A percentile compares a stretch with the other conserved stretches of the same genome.
phyloP scores from a whole-genome alignment of 2,113 vertebrate genomes.

The Lepisosteus osseus region DNA sequence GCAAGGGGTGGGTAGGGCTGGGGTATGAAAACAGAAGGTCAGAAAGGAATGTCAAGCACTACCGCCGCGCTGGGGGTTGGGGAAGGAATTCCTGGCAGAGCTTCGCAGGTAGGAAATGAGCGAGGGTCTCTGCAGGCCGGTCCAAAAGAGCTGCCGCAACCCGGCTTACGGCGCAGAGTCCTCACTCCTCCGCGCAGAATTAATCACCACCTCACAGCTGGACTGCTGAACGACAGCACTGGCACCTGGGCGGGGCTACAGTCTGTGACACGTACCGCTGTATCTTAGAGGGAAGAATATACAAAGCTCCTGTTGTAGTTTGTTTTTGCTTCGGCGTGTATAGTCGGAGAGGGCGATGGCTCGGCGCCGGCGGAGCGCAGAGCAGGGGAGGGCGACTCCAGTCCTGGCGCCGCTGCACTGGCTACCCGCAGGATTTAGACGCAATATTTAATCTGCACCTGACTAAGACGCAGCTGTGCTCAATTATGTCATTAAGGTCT shows the following conservation, averaged over 20 bases:
- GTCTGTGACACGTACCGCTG: conserved; percentile 21
- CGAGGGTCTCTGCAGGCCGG: too few relatives aligned
- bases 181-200: conserved; percentile 14
- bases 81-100: too few relatives aligned
- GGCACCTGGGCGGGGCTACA: conserved; percentile 43
- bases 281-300: conserved; percentile 28
- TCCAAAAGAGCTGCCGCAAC: too few relatives aligned
- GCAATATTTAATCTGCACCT: conserved; percentile 40
- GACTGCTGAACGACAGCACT: conserved; percentile 47
- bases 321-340: conserved; percentile 9
- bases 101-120: too few relatives aligned
- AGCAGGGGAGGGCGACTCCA: too few relatives aligned
- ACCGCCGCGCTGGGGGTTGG: too few relatives aligned
- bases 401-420: too few relatives aligned
- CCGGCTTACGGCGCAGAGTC: too few relatives aligned
- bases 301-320: conserved; percentile 31
- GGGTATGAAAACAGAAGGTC: too few relatives aligned
- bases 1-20: too few relatives aligned
- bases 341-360: conserved; percentile 43
- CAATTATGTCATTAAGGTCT: conserved; percentile 40
- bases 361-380: not conserved
- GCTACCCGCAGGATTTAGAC: conserved; percentile 42
- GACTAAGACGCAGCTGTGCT: conserved; percentile 8
- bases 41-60: too few relatives aligned
- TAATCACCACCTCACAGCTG: conserved; percentile 35